Base-by-base conservation (phyloP, 1,140 invertebrate genomes). In the Drosophila elegans region DNA sequence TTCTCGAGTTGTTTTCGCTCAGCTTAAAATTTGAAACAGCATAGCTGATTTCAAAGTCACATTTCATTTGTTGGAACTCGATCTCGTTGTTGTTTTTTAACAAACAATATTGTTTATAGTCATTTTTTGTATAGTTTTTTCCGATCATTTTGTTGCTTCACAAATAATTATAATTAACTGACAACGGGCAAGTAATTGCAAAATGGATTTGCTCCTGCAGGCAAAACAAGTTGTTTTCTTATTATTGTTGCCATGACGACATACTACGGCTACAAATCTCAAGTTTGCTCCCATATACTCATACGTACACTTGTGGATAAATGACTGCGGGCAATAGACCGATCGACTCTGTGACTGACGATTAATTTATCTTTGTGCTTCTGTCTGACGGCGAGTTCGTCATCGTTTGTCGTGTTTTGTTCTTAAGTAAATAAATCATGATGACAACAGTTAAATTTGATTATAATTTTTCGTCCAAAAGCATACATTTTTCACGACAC, bases 381-480 rank as follows among this genome's bases (percentile, higher is more conserved):
- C 76, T 80, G 80, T 76, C 63, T 16, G 64, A 75, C 13, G 46
- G 46, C 27, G 64, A 57, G 64, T 74, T 67, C 60, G 71, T 84
- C 69, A 64, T 84, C 63, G 69, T 74, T 84, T 69, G 68, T 75
- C 73, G 56, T 74, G 42, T 68, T 66, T 74, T 83, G 82, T 86
- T 85, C 82, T 78, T 68, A 52, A 51, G 62, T 64, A 75, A 79
- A 86, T 86, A 86, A 86, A 86, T 86, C 83, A 86, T 86, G 83
- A 88, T 86, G 83, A 88, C 84, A 88, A 88, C 79, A 89, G 80
- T 88, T 82, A 88, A 88, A 88, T 88, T 88, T 84, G 84, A 88
- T 88, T 89, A 88, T 88, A 52, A 83, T 82, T 83, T 79, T 74
- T 60, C 67, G 55, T 36, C 44, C 46, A 56, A 48, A 48, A 85